A percentile compares a stretch with the other conserved stretches of the same genome.
These are phyloP conservation scores for Sminthopsis crassicaudata DNA, from an alignment of 2,113 vertebrate genomes.

Conservation along the genomic window DNA sequence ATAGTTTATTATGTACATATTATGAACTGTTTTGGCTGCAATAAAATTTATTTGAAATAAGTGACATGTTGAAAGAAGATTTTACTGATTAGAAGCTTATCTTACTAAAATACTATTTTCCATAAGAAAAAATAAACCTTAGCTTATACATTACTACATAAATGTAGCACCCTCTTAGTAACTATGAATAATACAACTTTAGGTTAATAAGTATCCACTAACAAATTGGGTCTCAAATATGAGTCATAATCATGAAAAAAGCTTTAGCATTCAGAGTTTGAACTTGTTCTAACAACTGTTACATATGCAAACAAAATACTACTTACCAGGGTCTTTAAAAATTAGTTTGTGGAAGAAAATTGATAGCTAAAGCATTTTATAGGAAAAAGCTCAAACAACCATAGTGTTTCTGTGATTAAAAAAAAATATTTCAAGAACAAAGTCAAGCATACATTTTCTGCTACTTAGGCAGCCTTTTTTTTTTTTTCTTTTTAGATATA, in stretches of 20 bases:
- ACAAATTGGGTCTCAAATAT: conserved; percentile 55
- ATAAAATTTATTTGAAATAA: conserved; percentile 87
- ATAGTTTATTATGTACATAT: conserved; percentile 95
- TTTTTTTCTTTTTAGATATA: neutral
- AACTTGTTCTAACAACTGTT: conserved; percentile 66
- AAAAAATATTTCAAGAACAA: conserved; percentile 1
- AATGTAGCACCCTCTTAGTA: conserved; percentile 71
- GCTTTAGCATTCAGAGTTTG: conserved; percentile 65
- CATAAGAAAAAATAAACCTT: conserved; percentile 65
- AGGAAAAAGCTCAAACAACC: conserved; percentile 55
- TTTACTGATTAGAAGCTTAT: conserved; percentile 74
- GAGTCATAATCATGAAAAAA: conserved; percentile 71
- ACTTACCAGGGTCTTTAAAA: conserved; percentile 77
- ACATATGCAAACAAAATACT: conserved; percentile 72
- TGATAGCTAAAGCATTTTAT: conserved; percentile 32
- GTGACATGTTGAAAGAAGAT: conserved; percentile 81
- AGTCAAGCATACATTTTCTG: conserved; percentile 40
- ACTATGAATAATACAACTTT: conserved; percentile 62
- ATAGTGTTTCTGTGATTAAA: conserved; percentile 64
- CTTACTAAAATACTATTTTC: conserved; percentile 67
- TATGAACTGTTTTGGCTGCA: conserved; percentile 94
- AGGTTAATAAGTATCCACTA: conserved; percentile 64
- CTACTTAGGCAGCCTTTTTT: neutral
- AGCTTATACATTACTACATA: conserved; percentile 70
- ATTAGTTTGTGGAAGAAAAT: conserved; percentile 56